Conservation (phyloP, 2,113 vertebrate species). For the Oryctolagus cuniculus region DNA sequence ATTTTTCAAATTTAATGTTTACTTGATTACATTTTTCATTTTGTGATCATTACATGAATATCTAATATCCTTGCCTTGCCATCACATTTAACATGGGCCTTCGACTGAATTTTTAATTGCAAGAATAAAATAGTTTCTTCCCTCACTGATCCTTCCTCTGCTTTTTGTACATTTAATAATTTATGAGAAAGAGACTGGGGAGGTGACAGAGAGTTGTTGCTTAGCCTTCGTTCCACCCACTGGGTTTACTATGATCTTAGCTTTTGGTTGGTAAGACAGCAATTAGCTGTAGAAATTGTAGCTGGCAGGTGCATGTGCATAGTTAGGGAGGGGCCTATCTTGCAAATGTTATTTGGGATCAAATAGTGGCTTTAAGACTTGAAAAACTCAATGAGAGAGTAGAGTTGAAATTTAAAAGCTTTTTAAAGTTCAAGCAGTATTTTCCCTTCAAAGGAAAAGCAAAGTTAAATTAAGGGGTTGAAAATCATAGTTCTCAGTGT, state of each 20-base stretch:
- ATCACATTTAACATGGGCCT: neutral
- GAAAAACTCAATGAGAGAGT: constrained; percentile 59
- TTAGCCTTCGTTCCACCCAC: neutral
- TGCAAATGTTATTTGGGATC: neutral
- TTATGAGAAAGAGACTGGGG: neutral
- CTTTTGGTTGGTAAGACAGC: neutral
- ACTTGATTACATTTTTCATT: neutral
- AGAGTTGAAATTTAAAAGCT: constrained; percentile 63
- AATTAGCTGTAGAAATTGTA: neutral
- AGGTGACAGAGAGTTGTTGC: neutral
- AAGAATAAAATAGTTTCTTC: neutral
- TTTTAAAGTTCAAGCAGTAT: constrained; percentile 71
- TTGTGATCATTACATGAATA: neutral
- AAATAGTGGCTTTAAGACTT: constrained; percentile 45
- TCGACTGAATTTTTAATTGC: neutral
- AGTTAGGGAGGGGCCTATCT: neutral
- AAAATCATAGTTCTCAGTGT: constrained; percentile 77
- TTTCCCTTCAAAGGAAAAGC: constrained; percentile 71
- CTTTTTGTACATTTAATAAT: neutral
- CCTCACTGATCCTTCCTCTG: neutral
- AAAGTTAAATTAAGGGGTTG: constrained; percentile 72
- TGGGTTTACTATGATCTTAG: neutral
- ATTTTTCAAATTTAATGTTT: neutral
- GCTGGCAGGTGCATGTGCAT: neutral
- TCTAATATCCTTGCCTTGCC: neutral